Conservation (phyloP, 2,797 vertebrate species). For the Neosilurus mollespiculum region DNA sequence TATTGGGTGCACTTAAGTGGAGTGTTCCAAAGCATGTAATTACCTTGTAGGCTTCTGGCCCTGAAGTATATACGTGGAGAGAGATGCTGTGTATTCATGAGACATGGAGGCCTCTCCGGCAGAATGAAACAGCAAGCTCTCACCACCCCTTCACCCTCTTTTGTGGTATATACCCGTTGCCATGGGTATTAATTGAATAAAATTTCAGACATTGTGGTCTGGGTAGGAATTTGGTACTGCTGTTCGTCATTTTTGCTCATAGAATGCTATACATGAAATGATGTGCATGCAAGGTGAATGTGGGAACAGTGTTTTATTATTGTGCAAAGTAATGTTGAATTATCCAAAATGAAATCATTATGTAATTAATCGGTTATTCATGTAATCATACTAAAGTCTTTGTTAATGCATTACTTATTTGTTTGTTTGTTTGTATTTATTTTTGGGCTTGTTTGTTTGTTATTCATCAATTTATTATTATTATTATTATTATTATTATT, state of each 20-base stretch:
- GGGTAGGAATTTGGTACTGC: slow-evolving; percentile 88
- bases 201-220: slow-evolving; percentile 91
- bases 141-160: slow-evolving; percentile 65
- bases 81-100: slow-evolving; percentile 85
- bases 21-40: slow-evolving; percentile 90
- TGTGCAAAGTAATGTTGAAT: neutral
- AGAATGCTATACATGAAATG: slow-evolving; percentile 56
- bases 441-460: no score
- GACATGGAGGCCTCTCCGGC: slow-evolving; percentile 74
- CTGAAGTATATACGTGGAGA: slow-evolving; percentile 87
- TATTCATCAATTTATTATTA: no score
- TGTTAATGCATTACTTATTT: neutral
- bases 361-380: neutral
- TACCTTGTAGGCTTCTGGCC: slow-evolving; percentile 85
- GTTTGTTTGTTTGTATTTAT: no score
- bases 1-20: slow-evolving; percentile 91
- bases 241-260: slow-evolving; percentile 76
- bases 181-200: slow-evolving; percentile 95
- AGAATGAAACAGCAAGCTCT: slow-evolving; percentile 75
- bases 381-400: neutral
- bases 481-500: no score
- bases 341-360: neutral
- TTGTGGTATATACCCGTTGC: slow-evolving; percentile 89
- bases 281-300: neutral
- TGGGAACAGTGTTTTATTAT: neutral